Conservation (phyloP, 2,888 invertebrate species). For the Piscicola geometra region DNA sequence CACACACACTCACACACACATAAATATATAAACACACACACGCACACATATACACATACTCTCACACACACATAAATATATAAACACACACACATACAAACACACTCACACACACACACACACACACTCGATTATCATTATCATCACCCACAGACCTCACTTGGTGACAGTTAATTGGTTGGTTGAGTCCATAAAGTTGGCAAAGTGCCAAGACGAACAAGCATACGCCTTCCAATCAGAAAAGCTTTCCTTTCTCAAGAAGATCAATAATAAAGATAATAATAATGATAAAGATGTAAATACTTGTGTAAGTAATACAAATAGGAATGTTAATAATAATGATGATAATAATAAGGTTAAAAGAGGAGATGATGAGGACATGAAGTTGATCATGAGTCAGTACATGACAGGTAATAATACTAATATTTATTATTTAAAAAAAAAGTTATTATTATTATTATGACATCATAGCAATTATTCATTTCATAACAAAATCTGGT, state of each 20-base stretch:
- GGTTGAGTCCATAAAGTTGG: slow-evolving; percentile 66
- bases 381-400: slow-evolving; percentile 51
- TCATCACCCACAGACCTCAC: slow-evolving; percentile 58
- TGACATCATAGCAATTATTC: too few species aligned
- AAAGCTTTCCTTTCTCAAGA: not conserved
- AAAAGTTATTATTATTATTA: too few species aligned
- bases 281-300: slow-evolving; percentile 28
- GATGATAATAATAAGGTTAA: not conserved
- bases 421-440: not conserved
- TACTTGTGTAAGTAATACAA: not conserved
- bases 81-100: too few species aligned
- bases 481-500: too few species aligned
- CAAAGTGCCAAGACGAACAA: slow-evolving; percentile 63
- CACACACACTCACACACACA: too few species aligned
- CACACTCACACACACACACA: too few species aligned
- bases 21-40: too few species aligned
- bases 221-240: slow-evolving; percentile 42
- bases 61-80: too few species aligned
- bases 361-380: slow-evolving; percentile 43
- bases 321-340: not conserved
- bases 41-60: too few species aligned
- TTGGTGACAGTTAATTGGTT: slow-evolving; percentile 73
- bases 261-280: not conserved
- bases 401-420: slow-evolving; percentile 44
- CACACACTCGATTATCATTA: too few species aligned